Evolutionary conservation across 1,140 invertebrate species (phyloP), one percentile per base, ranked within the genome.

Genomic region (Gonatopus flavifemur): DNA sequence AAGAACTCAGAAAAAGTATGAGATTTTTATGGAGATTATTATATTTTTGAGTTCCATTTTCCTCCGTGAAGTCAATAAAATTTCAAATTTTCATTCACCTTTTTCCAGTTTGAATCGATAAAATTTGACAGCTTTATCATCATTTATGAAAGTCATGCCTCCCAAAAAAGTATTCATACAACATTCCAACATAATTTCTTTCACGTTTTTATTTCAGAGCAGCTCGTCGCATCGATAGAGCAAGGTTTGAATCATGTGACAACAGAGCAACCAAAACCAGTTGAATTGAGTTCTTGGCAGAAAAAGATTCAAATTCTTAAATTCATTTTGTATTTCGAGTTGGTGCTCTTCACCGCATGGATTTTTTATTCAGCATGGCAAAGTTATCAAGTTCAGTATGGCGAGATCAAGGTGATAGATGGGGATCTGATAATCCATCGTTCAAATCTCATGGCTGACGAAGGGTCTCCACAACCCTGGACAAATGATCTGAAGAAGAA

Each of bases 271-370:
- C 25, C n/a, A 1, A 50, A 20, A 1, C 1, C 9, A 19, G 3
- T 1, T 2, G 30, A 16, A 20, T 18, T 7, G 0, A 24, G 16
- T 2, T 7, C 0, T 10, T 59, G 46, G 7, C 24, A 21, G 3
- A 6, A 8, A 22, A 19, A 33, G 0, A 39, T 37, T 33, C 22
- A 36, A 21, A 38, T 10, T 15, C 13, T 47, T 5, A 57, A 45
- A 39, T 3, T 60, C 2, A 49, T 63, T 21, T 24, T 65, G 0
- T 55, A 57, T 10, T 28, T 64, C 10, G 35, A 52, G 45, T 3
- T 55, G 31, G 13, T 39, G 1, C 13, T 59, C 5, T 48, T 53
- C 8, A 12, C 52, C 0, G 61, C 49, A 22, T 54, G 49, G 55
- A 13, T 37, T 8, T 46, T 38, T 49, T 56, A 59, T 20, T 15